Conservation (phyloP, 2,797 vertebrate species). For the Ctenochaetus hawaiiensis region DNA sequence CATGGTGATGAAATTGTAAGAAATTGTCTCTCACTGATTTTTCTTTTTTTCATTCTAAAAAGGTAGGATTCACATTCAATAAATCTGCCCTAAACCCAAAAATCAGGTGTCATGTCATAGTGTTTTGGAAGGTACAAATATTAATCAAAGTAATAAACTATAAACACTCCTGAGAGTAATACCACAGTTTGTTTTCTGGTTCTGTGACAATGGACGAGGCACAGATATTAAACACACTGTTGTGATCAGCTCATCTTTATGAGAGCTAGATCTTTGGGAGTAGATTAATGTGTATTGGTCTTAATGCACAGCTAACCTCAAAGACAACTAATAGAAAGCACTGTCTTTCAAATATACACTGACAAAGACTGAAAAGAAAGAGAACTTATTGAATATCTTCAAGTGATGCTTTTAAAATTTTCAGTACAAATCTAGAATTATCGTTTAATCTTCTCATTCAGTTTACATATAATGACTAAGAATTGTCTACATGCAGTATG, state of each 20-base stretch:
- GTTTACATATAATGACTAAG: slow-evolving; percentile 14
- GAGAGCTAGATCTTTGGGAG: not conserved
- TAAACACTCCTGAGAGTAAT: not conserved
- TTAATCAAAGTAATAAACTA: not conserved
- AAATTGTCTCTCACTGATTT: not conserved
- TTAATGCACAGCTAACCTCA: not conserved
- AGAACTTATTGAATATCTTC: not conserved
- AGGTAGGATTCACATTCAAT: not conserved
- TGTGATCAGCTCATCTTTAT: not conserved
- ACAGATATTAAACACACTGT: not conserved
- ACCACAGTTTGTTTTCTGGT: not conserved
- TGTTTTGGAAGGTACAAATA: not conserved
- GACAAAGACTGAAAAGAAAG: not conserved
- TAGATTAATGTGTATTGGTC: not conserved
- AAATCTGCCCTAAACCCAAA: not conserved
- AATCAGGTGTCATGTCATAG: not conserved
- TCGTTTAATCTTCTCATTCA: not conserved
- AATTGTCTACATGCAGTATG: slow-evolving; percentile 1
- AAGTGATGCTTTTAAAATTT: slow-evolving; percentile 3
- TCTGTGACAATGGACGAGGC: not conserved
- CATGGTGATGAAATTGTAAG: not conserved
- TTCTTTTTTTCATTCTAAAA: not conserved
- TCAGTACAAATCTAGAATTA: not conserved
- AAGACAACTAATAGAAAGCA: not conserved
- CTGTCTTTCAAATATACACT: not conserved